Percentiles rank a stretch among this genome's conserved stretches.
Conservation (phyloP, 2,113 vertebrate species). For the Mellivora capensis region DNA sequence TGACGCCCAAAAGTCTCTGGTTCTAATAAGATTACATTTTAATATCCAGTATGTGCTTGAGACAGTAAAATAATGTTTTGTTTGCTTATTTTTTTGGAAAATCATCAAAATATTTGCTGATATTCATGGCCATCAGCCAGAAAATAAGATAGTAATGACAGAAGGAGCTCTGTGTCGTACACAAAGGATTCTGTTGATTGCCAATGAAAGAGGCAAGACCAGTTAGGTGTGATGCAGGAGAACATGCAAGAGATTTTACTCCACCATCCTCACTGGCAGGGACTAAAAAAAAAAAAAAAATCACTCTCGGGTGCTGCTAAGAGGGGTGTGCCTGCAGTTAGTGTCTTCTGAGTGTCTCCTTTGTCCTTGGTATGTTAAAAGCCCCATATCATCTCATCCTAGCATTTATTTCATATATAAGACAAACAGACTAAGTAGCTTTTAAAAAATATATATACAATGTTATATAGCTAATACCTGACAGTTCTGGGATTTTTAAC, state of each 20-base stretch:
- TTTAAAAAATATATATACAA: not conserved
- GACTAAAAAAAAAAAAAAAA: not conserved
- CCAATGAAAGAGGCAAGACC: not conserved
- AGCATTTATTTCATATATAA: not conserved
- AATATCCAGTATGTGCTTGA: not conserved
- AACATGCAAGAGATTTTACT: not conserved
- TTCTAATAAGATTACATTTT: not conserved
- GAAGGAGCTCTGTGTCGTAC: not conserved
- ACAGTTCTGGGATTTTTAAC: not conserved
- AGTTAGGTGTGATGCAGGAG: not conserved
- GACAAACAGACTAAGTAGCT: not conserved
- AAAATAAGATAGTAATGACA: not conserved
- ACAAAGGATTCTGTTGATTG: not conserved
- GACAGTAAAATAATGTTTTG: not conserved
- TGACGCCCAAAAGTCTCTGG: not conserved
- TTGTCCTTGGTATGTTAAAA: not conserved
- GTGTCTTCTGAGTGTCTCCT: not conserved
- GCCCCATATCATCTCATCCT: not conserved
- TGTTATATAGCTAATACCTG: not conserved
- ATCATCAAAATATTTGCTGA: not conserved
- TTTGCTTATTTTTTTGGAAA: not conserved
- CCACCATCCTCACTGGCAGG: not conserved
- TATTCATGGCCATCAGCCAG: not conserved
- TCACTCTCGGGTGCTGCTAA: not conserved
- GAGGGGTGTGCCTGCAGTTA: rapidly evolving